A percentile compares a stretch with the other conserved stretches of the same genome.
These are phyloP conservation scores for Enteromius argenteus DNA, from an alignment of 2,797 vertebrate genomes.

Conservation along the genomic window DNA sequence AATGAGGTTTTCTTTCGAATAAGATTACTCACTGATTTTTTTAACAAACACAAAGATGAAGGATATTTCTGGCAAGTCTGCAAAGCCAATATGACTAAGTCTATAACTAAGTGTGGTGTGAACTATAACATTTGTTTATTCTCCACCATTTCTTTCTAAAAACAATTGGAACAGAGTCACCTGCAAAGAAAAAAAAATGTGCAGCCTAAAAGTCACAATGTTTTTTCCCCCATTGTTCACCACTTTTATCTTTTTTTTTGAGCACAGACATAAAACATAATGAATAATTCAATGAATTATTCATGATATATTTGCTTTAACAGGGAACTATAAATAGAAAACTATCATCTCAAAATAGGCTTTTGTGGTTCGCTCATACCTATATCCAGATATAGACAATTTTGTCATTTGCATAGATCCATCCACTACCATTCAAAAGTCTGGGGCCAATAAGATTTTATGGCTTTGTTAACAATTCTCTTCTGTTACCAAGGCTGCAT, in stretches of 20 bases:
- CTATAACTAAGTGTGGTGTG: neutral
- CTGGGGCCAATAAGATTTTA: neutral
- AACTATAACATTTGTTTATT: neutral
- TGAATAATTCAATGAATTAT: neutral
- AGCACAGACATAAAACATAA: neutral
- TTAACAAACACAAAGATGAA: neutral
- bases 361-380: neutral
- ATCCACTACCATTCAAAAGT: neutral
- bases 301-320: neutral
- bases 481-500: neutral
- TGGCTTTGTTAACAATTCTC: too few relatives aligned
- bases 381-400: neutral
- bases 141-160: neutral
- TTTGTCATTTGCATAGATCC: neutral
- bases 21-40: neutral
- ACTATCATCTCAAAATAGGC: neutral
- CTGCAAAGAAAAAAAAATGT: neutral
- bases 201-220: neutral
- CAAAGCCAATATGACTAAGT: neutral
- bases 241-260: neutral
- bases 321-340: neutral
- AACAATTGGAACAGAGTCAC: neutral
- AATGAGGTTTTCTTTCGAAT: neutral
- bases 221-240: neutral
- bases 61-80: neutral